phyloP scores from a whole-genome alignment of 2,888 invertebrate species.

The Mimachlamys varia region DNA sequence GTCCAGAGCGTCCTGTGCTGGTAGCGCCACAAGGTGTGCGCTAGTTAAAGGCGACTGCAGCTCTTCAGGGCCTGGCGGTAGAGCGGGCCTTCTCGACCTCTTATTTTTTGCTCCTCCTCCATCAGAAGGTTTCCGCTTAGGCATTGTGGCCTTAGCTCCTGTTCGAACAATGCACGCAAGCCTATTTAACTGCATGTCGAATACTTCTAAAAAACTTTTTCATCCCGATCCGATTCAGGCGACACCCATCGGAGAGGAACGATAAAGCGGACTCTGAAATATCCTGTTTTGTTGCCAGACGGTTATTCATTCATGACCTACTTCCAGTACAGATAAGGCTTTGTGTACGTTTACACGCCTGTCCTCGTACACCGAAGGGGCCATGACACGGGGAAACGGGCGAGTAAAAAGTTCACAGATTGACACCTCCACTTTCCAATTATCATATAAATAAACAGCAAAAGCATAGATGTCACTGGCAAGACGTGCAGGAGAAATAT shows the following conservation, averaged over 20 bases:
- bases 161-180: too few species aligned
- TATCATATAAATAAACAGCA: background rate
- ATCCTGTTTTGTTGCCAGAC: background rate
- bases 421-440: background rate
- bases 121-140: too few species aligned
- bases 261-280: background rate
- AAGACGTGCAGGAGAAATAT: background rate
- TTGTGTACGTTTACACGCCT: background rate
- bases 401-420: background rate
- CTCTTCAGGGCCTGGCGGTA: too few species aligned
- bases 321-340: background rate
- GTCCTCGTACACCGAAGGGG: too few species aligned
- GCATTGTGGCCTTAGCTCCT: too few species aligned
- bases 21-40: too few species aligned
- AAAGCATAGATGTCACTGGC: background rate
- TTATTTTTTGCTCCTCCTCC: too few species aligned
- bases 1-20: too few species aligned
- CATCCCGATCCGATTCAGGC: background rate
- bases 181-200: too few species aligned
- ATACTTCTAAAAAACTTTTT: too few species aligned
- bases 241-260: background rate
- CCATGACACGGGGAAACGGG: background rate
- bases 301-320: background rate
- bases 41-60: too few species aligned
- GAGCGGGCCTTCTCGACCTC: too few species aligned